Evolutionary conservation across 2,888 invertebrate species (phyloP).

Genomic region (Drosophila leonis): DNA sequence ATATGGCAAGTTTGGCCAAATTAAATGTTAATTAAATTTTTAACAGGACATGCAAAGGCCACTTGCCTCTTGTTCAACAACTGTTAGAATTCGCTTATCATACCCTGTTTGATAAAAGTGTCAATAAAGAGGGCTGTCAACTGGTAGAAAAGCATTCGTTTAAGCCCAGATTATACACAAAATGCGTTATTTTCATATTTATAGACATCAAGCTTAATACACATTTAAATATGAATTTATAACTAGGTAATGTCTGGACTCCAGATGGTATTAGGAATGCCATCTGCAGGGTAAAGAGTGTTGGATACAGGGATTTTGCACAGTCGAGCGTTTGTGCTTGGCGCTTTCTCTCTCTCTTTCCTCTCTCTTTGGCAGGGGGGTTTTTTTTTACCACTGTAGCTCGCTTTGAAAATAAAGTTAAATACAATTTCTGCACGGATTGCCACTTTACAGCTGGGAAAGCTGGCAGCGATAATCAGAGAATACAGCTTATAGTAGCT

Average conservation of each 20-base stretch:
- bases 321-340: not conserved
- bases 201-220: not conserved
- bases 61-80: constrained; percentile 25
- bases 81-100: constrained; percentile 19
- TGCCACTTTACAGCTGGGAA: constrained; percentile 69
- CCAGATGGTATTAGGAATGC: not conserved
- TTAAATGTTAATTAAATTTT: constrained; percentile 78
- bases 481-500: constrained; percentile 57
- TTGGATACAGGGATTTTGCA: not conserved
- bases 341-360: constrained; percentile 25
- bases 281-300: too few relatives aligned
- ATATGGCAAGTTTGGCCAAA: constrained; percentile 60
- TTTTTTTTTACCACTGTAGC: constrained; percentile 26
- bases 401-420: constrained; percentile 72
- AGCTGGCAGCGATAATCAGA: constrained; percentile 44
- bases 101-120: not conserved
- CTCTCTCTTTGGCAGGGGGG: constrained; percentile 23
- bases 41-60: constrained; percentile 39
- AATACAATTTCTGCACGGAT: constrained; percentile 79
- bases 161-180: not conserved
- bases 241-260: not conserved
- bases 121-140: not conserved
- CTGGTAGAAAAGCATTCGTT: not conserved
- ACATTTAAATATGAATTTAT: not conserved
- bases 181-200: not conserved